These are phyloP conservation scores for Tiphia femorata DNA, from an alignment of 2,888 invertebrate species.

Conservation along the genomic window DNA sequence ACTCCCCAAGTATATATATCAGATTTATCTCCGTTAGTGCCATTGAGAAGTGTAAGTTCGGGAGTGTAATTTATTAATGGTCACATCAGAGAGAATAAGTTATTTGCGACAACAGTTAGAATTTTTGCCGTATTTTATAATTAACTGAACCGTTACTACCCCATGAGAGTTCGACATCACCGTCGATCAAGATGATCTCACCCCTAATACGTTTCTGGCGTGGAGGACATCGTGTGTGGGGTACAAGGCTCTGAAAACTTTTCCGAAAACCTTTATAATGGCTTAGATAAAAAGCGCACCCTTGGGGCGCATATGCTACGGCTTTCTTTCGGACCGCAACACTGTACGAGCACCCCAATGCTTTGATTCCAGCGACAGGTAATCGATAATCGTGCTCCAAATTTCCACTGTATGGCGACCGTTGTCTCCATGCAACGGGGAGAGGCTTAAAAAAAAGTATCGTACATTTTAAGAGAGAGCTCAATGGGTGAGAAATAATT, in stretches of 20 bases:
- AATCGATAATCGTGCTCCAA: conserved; percentile 49
- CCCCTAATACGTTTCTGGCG: conserved; percentile 14
- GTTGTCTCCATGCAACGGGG: neutral
- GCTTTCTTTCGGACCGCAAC: conserved; percentile 47
- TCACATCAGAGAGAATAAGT: too few species aligned
- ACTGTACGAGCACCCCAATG: conserved; percentile 31
- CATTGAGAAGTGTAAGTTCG: too few species aligned
- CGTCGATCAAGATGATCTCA: too few species aligned
- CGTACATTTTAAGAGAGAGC: too few species aligned
- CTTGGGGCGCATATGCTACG: conserved; percentile 48
- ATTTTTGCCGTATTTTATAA: too few species aligned
- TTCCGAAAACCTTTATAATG: conserved; percentile 50
- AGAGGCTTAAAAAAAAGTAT: neutral
- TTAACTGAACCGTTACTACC: too few species aligned
- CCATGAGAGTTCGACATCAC: too few species aligned
- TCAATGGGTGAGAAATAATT: too few species aligned
- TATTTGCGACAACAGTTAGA: too few species aligned
- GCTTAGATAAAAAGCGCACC: conserved; percentile 52
- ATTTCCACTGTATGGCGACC: conserved; percentile 10
- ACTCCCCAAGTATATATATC: too few species aligned
- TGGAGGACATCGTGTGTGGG: conserved; percentile 11
- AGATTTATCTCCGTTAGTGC: too few species aligned
- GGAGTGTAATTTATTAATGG: too few species aligned
- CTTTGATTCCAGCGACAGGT: conserved; percentile 51
- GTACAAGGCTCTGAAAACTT: conserved; percentile 33